Conservation (phyloP, 2,888 invertebrate genomes). For the Plebejus melissa region DNA sequence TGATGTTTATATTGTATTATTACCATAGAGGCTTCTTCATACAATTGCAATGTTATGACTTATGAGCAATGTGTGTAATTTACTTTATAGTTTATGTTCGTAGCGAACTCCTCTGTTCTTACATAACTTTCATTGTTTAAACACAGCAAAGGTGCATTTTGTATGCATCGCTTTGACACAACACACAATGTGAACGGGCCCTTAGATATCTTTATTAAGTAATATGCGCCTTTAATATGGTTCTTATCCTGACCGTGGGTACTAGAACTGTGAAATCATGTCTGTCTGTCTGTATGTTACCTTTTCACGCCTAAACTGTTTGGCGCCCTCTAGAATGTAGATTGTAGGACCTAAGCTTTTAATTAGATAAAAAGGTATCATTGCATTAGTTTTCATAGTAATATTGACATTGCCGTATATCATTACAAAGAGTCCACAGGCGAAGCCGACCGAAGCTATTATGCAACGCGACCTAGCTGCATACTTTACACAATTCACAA, state of each 20-base stretch:
- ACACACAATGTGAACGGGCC: no score
- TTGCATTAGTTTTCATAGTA: background rate
- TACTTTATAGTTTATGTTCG: conserved; percentile 3
- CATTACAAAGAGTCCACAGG: background rate
- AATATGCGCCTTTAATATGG: no score
- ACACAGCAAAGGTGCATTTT: background rate
- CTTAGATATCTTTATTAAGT: no score
- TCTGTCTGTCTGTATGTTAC: no score
- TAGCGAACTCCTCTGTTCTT: background rate
- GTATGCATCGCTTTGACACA: background rate
- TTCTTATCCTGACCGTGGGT: no score
- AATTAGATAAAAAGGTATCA: no score
- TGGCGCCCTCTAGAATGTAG: no score
- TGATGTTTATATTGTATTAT: no score
- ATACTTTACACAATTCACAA: conserved; percentile 71
- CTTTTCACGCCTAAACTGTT: no score
- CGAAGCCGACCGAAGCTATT: conserved; percentile 40
- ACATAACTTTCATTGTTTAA: conserved; percentile 10
- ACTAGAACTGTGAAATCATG: no score
- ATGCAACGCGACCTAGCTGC: conserved; percentile 44
- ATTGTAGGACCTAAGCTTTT: no score
- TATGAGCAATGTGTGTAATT: conserved; percentile 21
- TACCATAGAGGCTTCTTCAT: conserved; percentile 13
- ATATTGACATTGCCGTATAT: background rate
- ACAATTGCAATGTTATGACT: conserved; percentile 19